phyloP scores from a whole-genome alignment of 2,888 invertebrate genomes.

The Ochlodes sylvanus region DNA sequence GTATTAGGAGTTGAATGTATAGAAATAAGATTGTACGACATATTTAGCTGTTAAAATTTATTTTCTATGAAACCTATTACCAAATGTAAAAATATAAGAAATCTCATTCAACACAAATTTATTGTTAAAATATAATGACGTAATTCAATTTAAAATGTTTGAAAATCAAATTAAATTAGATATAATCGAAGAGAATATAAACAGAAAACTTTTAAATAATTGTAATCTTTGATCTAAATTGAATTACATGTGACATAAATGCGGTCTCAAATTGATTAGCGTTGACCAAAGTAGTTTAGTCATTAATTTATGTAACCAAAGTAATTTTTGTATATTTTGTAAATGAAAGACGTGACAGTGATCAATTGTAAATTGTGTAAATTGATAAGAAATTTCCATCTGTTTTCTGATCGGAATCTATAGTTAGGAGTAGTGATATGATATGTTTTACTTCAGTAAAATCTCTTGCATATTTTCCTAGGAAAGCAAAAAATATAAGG shows the following conservation, averaged over 20 bases:
- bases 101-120: too few relatives aligned
- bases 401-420: constrained; percentile 14
- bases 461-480: too few relatives aligned
- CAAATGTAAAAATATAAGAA: too few relatives aligned
- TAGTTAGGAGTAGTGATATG: background rate
- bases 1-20: constrained; percentile 52
- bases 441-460: background rate
- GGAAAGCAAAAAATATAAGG: too few relatives aligned
- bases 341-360: constrained; percentile 75
- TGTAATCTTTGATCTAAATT: background rate
- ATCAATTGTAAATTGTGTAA: constrained; percentile 49
- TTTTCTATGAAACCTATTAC: too few relatives aligned
- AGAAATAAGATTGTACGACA: background rate
- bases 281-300: constrained; percentile 51
- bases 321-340: constrained; percentile 71
- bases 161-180: too few relatives aligned
- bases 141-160: too few relatives aligned
- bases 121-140: too few relatives aligned
- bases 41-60: background rate
- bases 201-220: too few relatives aligned
- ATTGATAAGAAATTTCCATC: constrained; percentile 25
- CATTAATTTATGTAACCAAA: constrained; percentile 41
- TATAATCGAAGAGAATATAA: too few relatives aligned
- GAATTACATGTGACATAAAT: background rate
- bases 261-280: constrained; percentile 1